phyloP scores from a whole-genome alignment of 2,113 vertebrate genomes.

The Marmota flaviventris region DNA sequence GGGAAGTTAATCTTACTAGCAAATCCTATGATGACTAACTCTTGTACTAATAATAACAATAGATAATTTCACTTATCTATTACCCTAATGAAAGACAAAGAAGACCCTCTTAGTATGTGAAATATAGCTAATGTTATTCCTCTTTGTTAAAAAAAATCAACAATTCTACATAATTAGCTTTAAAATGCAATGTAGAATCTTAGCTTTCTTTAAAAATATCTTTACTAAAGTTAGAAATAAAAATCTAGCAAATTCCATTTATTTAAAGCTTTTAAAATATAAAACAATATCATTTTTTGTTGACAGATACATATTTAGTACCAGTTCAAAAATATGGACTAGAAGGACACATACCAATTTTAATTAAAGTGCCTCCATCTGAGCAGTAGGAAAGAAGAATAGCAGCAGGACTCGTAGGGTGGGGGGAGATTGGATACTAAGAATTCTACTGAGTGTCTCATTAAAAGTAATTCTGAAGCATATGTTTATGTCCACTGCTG shows the following conservation, averaged over 20 bases:
- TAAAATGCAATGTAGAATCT: neutral
- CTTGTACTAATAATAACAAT: neutral
- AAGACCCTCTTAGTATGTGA: neutral
- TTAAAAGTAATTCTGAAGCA: neutral
- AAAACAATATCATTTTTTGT: neutral
- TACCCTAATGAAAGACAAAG: neutral
- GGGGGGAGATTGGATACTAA: neutral
- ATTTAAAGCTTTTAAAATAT: neutral
- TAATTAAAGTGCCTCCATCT: neutral
- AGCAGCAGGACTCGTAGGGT: neutral
- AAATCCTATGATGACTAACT: neutral
- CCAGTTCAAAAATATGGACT: slow-evolving; percentile 5
- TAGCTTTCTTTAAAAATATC: neutral
- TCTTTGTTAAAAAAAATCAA: neutral
- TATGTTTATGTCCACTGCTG: neutral
- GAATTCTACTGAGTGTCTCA: neutral
- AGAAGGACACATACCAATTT: neutral
- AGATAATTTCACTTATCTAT: neutral
- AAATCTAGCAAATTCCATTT: neutral
- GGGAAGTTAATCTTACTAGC: neutral
- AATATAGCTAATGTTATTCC: neutral
- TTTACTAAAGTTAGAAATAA: neutral
- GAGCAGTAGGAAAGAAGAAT: neutral
- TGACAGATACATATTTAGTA: neutral
- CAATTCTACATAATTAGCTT: neutral